Conservation (phyloP, 1,140 invertebrate genomes). For the Drosophila erecta region DNA sequence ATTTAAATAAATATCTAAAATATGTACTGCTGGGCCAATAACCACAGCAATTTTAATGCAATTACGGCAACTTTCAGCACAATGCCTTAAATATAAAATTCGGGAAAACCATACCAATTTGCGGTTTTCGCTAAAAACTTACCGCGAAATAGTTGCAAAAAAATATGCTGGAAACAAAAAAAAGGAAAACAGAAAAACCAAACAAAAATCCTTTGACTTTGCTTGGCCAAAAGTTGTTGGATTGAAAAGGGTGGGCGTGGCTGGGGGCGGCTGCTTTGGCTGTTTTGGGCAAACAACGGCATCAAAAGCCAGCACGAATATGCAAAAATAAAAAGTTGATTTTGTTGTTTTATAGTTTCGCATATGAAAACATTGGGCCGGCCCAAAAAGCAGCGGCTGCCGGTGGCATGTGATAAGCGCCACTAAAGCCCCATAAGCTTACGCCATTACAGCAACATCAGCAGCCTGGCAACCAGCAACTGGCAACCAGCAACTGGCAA, state of each 20-base stretch:
- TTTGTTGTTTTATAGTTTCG: constrained; percentile 25
- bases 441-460: constrained; percentile 62
- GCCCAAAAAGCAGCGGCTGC: constrained; percentile 25
- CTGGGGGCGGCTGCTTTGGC: no score
- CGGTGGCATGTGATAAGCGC: constrained; percentile 64
- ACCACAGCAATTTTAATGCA: not conserved
- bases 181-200: not conserved
- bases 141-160: constrained; percentile 54
- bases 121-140: constrained; percentile 59
- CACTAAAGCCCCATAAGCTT: constrained; percentile 59
- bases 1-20: not conserved
- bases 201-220: constrained; percentile 49
- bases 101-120: constrained; percentile 63
- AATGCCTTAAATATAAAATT: constrained; percentile 2
- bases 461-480: constrained; percentile 36
- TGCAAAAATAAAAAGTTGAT: constrained; percentile 37
- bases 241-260: not conserved
- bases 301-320: constrained; percentile 25
- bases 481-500: constrained; percentile 25
- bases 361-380: constrained; percentile 43
- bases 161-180: constrained; percentile 7
- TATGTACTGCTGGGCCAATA: not conserved
- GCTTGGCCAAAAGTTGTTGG: constrained; percentile 23
- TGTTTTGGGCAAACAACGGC: constrained; percentile 19
- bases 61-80: not conserved